Conservation (phyloP, 2,888 invertebrate species). For the Barypeithes pellucidus region DNA sequence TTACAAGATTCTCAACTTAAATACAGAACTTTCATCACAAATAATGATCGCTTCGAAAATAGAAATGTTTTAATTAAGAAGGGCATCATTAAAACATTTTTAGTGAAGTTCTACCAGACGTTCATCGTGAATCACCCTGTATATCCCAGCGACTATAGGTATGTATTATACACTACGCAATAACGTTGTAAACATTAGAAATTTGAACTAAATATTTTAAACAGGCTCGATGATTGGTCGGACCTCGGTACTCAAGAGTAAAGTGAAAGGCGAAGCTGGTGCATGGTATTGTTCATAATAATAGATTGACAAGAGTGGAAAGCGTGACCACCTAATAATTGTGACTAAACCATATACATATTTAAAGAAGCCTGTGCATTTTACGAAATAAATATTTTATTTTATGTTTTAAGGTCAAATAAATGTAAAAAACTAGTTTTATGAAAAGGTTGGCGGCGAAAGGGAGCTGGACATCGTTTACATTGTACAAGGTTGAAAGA, state of each 20-base stretch:
- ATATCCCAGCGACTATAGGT: constrained; percentile 13
- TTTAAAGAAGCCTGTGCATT: constrained; percentile 40
- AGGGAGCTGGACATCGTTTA: constrained; percentile 37
- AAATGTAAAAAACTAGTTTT: constrained; percentile 54
- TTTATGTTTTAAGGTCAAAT: constrained; percentile 41
- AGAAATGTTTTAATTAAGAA: too few relatives aligned
- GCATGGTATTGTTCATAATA: constrained; percentile 61
- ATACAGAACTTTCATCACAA: too few relatives aligned
- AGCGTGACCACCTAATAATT: constrained; percentile 59
- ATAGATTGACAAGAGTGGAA: constrained; percentile 64
- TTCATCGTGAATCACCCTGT: not conserved
- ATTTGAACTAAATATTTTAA: constrained; percentile 52
- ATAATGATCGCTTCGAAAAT: too few relatives aligned
- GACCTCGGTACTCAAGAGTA: constrained; percentile 39
- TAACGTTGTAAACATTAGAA: constrained; percentile 43
- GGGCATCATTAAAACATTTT: too few relatives aligned
- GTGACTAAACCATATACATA: constrained; percentile 34
- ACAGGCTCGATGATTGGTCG: constrained; percentile 41
- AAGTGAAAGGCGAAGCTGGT: constrained; percentile 60
- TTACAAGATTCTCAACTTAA: too few relatives aligned
- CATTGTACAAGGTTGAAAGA: constrained; percentile 35
- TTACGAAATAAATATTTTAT: not conserved
- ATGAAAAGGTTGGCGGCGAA: constrained; percentile 51
- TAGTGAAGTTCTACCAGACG: too few relatives aligned
- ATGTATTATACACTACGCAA: constrained; percentile 32